These are phyloP conservation scores for Helobdella robusta DNA, from an alignment of 2,888 invertebrate species.

Conservation along the genomic window DNA sequence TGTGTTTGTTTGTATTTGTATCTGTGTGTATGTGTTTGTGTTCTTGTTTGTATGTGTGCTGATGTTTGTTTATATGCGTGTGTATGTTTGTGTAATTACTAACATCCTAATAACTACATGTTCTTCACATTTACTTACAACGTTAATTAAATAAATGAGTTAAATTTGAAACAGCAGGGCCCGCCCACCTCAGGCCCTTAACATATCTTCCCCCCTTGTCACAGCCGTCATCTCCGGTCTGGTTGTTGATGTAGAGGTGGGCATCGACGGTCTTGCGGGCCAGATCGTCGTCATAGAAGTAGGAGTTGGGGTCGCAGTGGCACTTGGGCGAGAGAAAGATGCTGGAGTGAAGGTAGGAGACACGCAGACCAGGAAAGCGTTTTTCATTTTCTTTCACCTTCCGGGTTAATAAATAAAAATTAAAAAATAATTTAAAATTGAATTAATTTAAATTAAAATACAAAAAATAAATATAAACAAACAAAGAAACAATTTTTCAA, in stretches of 20 bases:
- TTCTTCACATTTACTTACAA: too few relatives aligned
- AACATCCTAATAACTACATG: too few relatives aligned
- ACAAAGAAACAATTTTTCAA: not conserved
- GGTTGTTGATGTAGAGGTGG: conserved; percentile 48
- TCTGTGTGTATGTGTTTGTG: not conserved
- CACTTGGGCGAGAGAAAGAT: conserved; percentile 50
- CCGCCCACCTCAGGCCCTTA: conserved; percentile 45
- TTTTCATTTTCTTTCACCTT: conserved; percentile 34
- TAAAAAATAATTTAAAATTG: not conserved
- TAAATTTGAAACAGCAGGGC: not conserved
- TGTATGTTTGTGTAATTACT: not conserved
- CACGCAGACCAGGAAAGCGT: conserved; percentile 41
- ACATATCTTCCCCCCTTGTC: conserved; percentile 44
- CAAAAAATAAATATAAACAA: not conserved
- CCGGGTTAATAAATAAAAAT: not conserved
- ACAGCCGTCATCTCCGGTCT: conserved; percentile 43
- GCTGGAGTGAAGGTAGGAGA: conserved; percentile 48
- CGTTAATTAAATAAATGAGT: not conserved
- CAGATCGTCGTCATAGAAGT: conserved; percentile 49
- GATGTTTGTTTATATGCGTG: not conserved
- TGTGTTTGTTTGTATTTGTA: not conserved
- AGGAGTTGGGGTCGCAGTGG: conserved; percentile 49
- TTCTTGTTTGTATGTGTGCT: not conserved
- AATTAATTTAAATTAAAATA: not conserved
- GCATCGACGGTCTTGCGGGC: conserved; percentile 49